A percentile compares a stretch with the other conserved stretches of the same genome.
Conservation (phyloP, 2,797 vertebrate species). For the Melanotaenia maccullochi region DNA sequence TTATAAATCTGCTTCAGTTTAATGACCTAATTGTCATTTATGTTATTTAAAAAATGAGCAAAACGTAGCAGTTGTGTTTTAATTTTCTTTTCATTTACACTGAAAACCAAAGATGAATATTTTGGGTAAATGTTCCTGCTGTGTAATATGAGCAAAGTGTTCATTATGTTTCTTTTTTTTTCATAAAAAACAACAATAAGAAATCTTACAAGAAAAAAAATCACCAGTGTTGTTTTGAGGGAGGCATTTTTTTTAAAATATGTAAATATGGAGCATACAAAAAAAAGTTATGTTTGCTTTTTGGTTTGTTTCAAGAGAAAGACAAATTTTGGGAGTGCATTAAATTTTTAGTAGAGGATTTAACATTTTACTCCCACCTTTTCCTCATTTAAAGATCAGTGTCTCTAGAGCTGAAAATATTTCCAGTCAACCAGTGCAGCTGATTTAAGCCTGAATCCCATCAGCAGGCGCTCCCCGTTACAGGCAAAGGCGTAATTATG, state of each 20-base stretch:
- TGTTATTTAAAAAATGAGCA: not conserved
- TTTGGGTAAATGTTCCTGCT: not conserved
- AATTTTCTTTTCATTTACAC: not conserved
- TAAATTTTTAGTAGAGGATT: no score
- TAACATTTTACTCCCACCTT: not conserved
- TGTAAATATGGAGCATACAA: not conserved
- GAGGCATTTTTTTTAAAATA: not conserved
- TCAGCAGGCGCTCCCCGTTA: not conserved
- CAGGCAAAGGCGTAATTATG: not conserved
- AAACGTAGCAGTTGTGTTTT: not conserved
- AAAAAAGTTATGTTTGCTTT: no score
- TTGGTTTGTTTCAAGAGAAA: no score
- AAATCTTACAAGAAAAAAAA: not conserved
- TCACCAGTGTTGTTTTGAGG: not conserved
- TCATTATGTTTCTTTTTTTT: not conserved
- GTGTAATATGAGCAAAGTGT: not conserved
- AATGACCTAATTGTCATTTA: not conserved
- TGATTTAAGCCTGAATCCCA: conserved; percentile 5
- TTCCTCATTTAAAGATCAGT: not conserved
- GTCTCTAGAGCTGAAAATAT: not conserved
- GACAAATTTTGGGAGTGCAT: no score
- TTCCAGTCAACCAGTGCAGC: conserved; percentile 9
- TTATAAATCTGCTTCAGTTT: not conserved
- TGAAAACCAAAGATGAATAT: not conserved
- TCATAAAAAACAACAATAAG: not conserved